Evolutionary conservation across 1,140 invertebrate genomes (phyloP).

Genomic region (Drosophila teissieri): DNA sequence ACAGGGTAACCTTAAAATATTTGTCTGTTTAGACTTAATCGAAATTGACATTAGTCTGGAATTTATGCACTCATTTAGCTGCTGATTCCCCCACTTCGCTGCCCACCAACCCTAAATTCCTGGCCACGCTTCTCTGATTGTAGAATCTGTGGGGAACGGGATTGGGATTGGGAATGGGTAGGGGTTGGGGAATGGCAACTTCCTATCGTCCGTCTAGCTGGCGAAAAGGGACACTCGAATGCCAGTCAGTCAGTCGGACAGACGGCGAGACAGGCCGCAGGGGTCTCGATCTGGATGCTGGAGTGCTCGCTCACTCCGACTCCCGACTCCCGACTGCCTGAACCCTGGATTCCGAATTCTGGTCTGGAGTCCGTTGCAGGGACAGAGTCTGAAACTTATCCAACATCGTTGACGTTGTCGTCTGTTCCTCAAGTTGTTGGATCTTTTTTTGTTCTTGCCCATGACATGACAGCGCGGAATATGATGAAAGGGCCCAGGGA

Average conservation of each 20-base stretch:
- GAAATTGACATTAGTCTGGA: constrained; percentile 36
- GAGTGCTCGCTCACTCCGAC: background rate
- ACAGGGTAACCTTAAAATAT: constrained; percentile 18
- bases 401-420: constrained; percentile 78
- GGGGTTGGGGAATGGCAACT: constrained; percentile 22
- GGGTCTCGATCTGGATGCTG: constrained; percentile 14
- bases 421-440: constrained; percentile 40
- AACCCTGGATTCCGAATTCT: constrained; percentile 20
- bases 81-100: constrained; percentile 5
- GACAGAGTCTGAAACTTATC: constrained; percentile 75
- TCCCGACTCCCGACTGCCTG: constrained; percentile 1
- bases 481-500: constrained; percentile 74
- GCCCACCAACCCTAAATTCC: constrained; percentile 9
- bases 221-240: constrained; percentile 33
- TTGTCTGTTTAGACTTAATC: constrained; percentile 25
- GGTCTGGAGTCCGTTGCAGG: constrained; percentile 39
- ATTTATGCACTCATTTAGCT: constrained; percentile 42
- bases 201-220: constrained; percentile 52
- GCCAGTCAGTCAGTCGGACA: constrained; percentile 48
- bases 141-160: background rate
- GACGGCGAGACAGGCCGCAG: constrained; percentile 45
- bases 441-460: constrained; percentile 60
- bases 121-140: constrained; percentile 24
- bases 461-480: constrained; percentile 80
- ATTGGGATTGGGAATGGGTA: background rate